Evolutionary conservation across 1,140 invertebrate species (phyloP), one percentile per base, ranked within the genome.

Genomic region (Diorhabda elongata): DNA sequence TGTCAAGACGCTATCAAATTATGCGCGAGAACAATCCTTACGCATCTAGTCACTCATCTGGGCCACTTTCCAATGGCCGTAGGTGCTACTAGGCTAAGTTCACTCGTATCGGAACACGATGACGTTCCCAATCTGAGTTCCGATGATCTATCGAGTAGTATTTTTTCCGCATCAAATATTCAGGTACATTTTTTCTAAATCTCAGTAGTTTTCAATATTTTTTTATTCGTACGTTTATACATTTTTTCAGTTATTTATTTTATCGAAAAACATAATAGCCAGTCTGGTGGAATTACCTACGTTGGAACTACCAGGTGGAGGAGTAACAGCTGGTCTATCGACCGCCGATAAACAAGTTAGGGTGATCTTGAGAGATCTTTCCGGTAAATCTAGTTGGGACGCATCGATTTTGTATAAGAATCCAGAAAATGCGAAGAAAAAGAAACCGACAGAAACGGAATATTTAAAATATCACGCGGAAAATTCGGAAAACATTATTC

Each of bases 331-430:
- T 3, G 87, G 87, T 26, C 71, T 89, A 44, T 81, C 85, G 47
- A 88, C 87, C 0, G 88, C 87, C 7, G 86, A 88, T 70, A 86
- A 85, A 75, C 89, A 84, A 89, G 94, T 97, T 42, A 85, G 96
- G 44, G 89, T 98, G 41, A 85, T 99, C 7, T 82, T 98, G 61
- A 85, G 97, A 44, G 96, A 98, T 83, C 84, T 98, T n/a, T 91
- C 92, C 61, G 96, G 97, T n/a, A 98, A 98, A 83, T 92, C 93
- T 62, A 96, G 93, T 72, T 98, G 96, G 96, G 96, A 98, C 81
- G 94, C 93, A 62, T 94, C 94, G 0, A 91, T 96, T 59, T 83
- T 98, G 1, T 95, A 95, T 79, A 89, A 89, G 77, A 88, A 90
- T 72, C 91, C 90, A 0, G 78, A 75, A 59, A 65, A 58, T 58